phyloP scores from a whole-genome alignment of 2,797 vertebrate genomes.

The Poeciliopsis infans region DNA sequence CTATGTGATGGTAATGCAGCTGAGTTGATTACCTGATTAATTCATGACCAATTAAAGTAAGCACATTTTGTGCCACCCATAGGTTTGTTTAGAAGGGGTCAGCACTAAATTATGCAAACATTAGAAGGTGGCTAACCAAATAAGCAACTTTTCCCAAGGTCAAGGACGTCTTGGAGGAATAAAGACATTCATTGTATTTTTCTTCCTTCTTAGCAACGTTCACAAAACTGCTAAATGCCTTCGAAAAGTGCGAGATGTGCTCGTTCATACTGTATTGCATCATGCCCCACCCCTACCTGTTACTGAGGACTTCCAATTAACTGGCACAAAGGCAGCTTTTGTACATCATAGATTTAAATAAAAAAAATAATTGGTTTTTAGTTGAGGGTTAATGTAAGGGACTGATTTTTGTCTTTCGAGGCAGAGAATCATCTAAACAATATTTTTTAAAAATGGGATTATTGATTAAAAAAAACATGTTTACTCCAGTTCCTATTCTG shows the following conservation, averaged over 20 bases:
- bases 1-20: not conserved
- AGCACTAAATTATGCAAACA: constrained; percentile 1
- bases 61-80: not conserved
- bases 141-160: constrained; percentile 21
- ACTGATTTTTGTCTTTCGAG: not conserved
- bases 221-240: not conserved
- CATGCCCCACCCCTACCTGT: not conserved
- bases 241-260: not conserved
- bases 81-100: not conserved
- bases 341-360: not conserved
- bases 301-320: not conserved
- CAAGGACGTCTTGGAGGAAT: constrained; percentile 7
- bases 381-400: not conserved
- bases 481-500: not conserved
- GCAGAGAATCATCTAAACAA: not conserved
- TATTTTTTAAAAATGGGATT: not conserved
- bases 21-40: not conserved
- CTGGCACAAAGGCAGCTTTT: not conserved
- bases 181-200: not conserved
- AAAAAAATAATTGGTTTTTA: not conserved
- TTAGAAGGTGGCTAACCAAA: constrained; percentile 10
- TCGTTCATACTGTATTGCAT: not conserved
- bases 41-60: not conserved
- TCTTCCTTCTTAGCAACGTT: not conserved
- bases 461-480: not conserved